Evolutionary conservation across 1,140 invertebrate species (phyloP), one percentile per base, ranked within the genome.

Genomic region (Choristoneura fumiferana): DNA sequence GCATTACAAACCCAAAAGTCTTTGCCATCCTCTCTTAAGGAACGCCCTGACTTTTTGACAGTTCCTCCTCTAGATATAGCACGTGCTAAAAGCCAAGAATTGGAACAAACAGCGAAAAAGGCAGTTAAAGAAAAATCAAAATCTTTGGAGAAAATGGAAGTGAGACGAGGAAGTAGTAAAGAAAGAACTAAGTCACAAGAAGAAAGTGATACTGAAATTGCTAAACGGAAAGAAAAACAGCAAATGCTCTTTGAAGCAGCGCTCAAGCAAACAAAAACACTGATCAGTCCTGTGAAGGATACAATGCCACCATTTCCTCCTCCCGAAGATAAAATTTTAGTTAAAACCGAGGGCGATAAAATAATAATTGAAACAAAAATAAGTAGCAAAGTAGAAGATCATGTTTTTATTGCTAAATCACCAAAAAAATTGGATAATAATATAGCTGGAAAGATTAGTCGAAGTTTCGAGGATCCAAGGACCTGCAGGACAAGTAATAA

Each of bases 171-270:
- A n/a, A 76, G 91, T 18, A 93, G 92, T 70, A 93, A 93, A 65
- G 92, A 93, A 78, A 85, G 93, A 63, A 91, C 92, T 12, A 93
- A 93, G 67, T 93, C 92, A 5, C 92, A 93, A 69, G 93, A 94
- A 78, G 93, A 93, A 62, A 92, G 91, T 63, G 93, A 93, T 68
- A 91, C 92, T 3, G 92, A 93, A 71, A 92, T 93, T 62, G 92
- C 91, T 9, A 93, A 94, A 74, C 89, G 93, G 55, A 92, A 93
- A 74, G 93, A 93, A 71, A 91, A 93, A 57, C 93, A 94, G 69
- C 93, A 94, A 73, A 92, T 93, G 87, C 86, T 94, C 0, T 94
- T 93, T 69, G 93, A 94, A 83, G 93, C 92, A 13, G 93, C 93
- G 5, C 91, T 94, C 65, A 93, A 93, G 73, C 92, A 93, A 81